Base-by-base conservation (phyloP, 2,113 vertebrate genomes). In the Istiophorus platypterus region DNA sequence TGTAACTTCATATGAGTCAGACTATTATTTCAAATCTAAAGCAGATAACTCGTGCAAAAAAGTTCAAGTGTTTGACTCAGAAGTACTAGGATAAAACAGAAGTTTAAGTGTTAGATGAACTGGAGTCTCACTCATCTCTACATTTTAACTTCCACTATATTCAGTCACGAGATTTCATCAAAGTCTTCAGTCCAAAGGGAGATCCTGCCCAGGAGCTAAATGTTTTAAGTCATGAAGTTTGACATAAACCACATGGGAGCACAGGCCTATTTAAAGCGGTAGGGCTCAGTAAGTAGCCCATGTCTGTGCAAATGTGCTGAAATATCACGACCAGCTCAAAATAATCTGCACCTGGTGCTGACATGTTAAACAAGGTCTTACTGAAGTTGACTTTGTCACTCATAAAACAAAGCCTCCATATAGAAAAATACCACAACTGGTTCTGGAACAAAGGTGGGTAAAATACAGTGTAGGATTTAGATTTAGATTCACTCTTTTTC, bases 331-430 rank as follows among this genome's bases (percentile, higher is more conserved):
- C 76, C 85, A 81, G 80, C 92, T 92, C 88, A 90, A 94, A 95
- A 95, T 94, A 94, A 93, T 86, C 94, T 91, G 94, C 94, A 95
- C 94, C 94, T 95, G 94, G 94, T 93, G 92, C 91, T 61, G 88
- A 89, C 78, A 82, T 57, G 89, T 80, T 87, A 26, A 86, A 91
- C 86, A 83, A 90, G 89, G 90, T 71, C 84, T 85, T 24, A 73
- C 88, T 77, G 75, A 88, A 86, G 88, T 81, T 82, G 81, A 91
- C 88, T 89, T 91, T 82, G 89, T 92, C 81, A 69, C 85, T 91
- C 85, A 87, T 87, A 90, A 93, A 92, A 94, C 90, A 92, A 93
- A 92, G 91, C 26, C 61, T 76, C 27, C 39, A 34, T 24, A 74
- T 27, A 81, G 65, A 66, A 76, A 87, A 85, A 91, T 65, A 78